A percentile compares a stretch with the other conserved stretches of the same genome.
Conservation (phyloP, 2,888 invertebrate genomes). For the Blera fallax region DNA sequence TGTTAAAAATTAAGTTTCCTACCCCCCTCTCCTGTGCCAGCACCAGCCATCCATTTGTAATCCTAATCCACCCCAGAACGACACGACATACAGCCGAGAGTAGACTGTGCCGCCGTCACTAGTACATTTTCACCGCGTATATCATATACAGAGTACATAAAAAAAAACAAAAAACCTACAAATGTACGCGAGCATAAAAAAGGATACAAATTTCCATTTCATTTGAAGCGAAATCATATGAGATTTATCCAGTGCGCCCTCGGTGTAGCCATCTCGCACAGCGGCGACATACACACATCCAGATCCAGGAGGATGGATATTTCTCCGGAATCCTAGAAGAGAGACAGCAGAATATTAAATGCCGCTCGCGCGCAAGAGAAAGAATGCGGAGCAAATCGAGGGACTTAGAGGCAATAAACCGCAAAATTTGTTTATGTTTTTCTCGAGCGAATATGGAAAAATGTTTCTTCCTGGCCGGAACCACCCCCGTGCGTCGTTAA, state of each 20-base stretch:
- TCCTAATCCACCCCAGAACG: slow-evolving; percentile 69
- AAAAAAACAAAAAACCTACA: slow-evolving; percentile 63
- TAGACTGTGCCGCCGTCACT: slow-evolving; percentile 60
- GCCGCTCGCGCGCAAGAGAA: slow-evolving; percentile 48
- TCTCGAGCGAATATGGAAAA: slow-evolving; percentile 73
- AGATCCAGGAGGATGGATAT: slow-evolving; percentile 31
- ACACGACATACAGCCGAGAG: slow-evolving; percentile 48
- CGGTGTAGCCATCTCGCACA: slow-evolving; percentile 44
- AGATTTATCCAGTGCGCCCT: slow-evolving; percentile 70
- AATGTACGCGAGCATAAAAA: slow-evolving; percentile 71
- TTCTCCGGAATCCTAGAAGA: slow-evolving; percentile 54
- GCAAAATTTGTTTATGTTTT: slow-evolving; percentile 75
- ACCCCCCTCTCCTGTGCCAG: slow-evolving; percentile 20
- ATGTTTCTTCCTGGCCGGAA: slow-evolving; percentile 67
- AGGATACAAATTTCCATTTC: slow-evolving; percentile 72
- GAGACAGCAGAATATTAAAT: slow-evolving; percentile 49
- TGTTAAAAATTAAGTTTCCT: slow-evolving; percentile 70
- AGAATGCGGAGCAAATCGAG: slow-evolving; percentile 71
- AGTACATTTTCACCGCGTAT: slow-evolving; percentile 70
- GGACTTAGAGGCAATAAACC: slow-evolving; percentile 75
- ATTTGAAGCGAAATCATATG: slow-evolving; percentile 71
- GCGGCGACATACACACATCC: slow-evolving; percentile 31
- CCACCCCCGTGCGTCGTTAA: slow-evolving; percentile 65
- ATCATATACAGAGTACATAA: slow-evolving; percentile 63
- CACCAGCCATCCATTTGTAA: slow-evolving; percentile 62